Evolutionary conservation across 2,888 invertebrate genomes (phyloP).

Genomic region (Selenia dentaria): DNA sequence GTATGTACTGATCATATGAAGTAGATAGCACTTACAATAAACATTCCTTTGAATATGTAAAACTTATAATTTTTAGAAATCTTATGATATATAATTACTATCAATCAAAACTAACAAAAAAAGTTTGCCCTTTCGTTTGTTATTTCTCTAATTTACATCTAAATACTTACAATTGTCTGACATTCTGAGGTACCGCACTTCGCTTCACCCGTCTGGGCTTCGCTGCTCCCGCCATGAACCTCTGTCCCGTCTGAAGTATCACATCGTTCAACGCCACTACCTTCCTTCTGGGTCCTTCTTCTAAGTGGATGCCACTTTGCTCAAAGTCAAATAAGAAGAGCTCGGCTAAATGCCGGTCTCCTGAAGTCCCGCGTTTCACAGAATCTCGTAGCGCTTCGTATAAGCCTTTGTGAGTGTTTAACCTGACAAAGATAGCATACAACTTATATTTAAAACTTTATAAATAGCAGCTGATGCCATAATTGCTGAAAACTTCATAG

Average conservation of each 20-base stretch:
- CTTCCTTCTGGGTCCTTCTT: conserved; percentile 87
- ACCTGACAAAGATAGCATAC: conserved; percentile 81
- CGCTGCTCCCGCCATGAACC: conserved; percentile 91
- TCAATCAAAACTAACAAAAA: no score
- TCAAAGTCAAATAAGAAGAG: conserved; percentile 98
- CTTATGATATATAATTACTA: no score
- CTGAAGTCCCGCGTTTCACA: conserved; percentile 89
- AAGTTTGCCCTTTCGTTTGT: no score
- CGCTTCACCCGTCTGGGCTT: conserved; percentile 88
- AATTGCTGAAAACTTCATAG: no score
- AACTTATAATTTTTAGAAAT: no score
- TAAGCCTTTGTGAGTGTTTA: conserved; percentile 95
- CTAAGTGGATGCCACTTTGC: conserved; percentile 97
- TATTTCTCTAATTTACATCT: no score
- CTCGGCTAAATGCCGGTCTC: conserved; percentile 94
- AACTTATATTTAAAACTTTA: no score
- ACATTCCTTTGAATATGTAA: no score
- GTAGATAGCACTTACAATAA: no score
- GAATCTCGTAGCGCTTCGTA: conserved; percentile 91
- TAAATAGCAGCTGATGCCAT: no score
- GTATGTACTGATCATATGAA: no score
- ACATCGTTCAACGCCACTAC: conserved; percentile 95
- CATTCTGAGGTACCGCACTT: conserved; percentile 87
- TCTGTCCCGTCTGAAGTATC: conserved; percentile 93
- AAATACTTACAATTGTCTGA: conserved; percentile 88